These are phyloP conservation scores for Pandemis corylana DNA, from an alignment of 2,888 invertebrate species.

Conservation along the genomic window DNA sequence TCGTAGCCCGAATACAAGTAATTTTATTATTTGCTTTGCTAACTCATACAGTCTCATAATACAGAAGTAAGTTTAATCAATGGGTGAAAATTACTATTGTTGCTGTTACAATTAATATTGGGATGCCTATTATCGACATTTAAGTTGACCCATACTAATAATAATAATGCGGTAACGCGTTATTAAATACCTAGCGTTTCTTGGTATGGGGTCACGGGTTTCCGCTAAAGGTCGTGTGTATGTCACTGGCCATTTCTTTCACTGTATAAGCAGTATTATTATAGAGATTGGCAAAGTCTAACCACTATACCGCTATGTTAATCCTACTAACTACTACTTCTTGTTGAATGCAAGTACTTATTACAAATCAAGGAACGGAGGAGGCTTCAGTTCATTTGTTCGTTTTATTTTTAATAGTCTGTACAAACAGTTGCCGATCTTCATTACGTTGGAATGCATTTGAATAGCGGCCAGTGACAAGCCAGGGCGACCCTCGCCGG, in stretches of 20 bases:
- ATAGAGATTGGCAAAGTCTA: neutral
- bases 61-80: too few relatives aligned
- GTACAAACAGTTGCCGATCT: constrained; percentile 34
- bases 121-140: neutral
- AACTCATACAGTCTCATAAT: too few relatives aligned
- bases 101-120: neutral
- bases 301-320: neutral
- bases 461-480: constrained; percentile 67
- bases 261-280: neutral
- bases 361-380: neutral
- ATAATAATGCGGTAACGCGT: neutral
- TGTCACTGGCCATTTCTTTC: neutral
- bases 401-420: constrained; percentile 10
- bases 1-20: too few relatives aligned
- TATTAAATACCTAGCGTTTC: neutral
- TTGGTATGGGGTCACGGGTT: neutral
- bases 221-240: neutral
- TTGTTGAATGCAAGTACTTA: too few relatives aligned
- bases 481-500: constrained; percentile 72
- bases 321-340: too few relatives aligned
- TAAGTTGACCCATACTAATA: neutral
- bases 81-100: too few relatives aligned
- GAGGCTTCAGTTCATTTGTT: neutral
- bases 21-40: too few relatives aligned
- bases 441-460: constrained; percentile 68